Percentiles rank a stretch among this genome's conserved stretches.
Evolutionary conservation across 2,113 vertebrate species (phyloP).

Genomic region (Pithys albifrons): DNA sequence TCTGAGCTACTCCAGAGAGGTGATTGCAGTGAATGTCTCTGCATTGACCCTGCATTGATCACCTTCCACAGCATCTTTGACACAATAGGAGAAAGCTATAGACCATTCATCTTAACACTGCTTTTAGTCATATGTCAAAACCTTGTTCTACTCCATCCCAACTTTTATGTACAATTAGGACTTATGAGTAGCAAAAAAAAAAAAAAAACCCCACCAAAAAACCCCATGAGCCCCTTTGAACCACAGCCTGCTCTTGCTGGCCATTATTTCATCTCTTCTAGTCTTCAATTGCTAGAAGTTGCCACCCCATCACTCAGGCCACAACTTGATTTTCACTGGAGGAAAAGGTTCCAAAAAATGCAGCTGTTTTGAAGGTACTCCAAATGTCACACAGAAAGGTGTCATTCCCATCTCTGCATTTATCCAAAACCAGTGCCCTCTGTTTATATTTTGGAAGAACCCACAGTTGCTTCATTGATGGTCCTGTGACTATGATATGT

Average conservation of each 20-base stretch:
- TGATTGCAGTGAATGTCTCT: neutral
- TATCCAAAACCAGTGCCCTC: neutral
- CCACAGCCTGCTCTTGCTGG: neutral
- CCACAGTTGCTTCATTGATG: slow-evolving; percentile 24
- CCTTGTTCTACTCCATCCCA: neutral
- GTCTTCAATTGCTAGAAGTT: neutral
- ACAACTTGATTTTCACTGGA: neutral
- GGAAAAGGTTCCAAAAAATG: neutral
- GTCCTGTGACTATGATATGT: neutral
- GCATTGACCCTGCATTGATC: neutral
- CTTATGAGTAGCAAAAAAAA: neutral
- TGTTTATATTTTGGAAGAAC: slow-evolving; percentile 24
- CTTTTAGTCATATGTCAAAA: neutral
- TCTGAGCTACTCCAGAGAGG: neutral
- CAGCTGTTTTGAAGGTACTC: neutral
- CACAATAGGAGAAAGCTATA: neutral
- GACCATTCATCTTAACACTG: neutral
- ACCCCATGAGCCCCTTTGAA: neutral
- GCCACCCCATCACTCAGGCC: neutral
- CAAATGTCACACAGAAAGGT: neutral
- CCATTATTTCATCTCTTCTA: neutral
- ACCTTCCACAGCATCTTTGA: neutral
- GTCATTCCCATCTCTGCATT: neutral
- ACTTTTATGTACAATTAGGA: neutral
- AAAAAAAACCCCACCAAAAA: neutral